Conservation (phyloP, 2,113 vertebrate genomes). For the Arothron firmamentum region DNA sequence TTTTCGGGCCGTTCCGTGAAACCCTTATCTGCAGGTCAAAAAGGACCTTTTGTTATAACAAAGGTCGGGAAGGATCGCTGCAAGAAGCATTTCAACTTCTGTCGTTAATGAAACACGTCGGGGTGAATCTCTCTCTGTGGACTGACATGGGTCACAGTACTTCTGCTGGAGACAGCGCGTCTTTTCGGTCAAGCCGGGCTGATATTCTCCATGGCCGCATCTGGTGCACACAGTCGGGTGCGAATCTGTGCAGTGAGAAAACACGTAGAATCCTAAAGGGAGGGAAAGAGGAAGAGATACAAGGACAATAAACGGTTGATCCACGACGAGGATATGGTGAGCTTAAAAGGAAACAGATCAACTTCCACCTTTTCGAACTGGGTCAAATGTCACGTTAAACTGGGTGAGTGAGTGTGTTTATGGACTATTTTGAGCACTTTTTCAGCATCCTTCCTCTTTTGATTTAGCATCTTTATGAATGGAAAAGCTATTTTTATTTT, state of each 20-base stretch:
- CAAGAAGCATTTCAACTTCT: background rate
- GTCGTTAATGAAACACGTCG: background rate
- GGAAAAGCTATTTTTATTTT: conserved; percentile 31
- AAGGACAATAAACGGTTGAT: no score
- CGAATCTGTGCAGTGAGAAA: conserved; percentile 72
- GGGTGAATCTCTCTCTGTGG: background rate
- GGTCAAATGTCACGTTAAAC: conserved; percentile 12
- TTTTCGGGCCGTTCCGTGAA: conserved; percentile 75
- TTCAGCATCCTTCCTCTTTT: conserved; percentile 54
- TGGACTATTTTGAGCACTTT: conserved; percentile 16
- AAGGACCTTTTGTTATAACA: background rate
- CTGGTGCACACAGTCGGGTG: conserved; percentile 73
- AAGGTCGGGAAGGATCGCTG: background rate
- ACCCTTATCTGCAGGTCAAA: conserved; percentile 76
- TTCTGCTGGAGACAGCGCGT: conserved; percentile 80
- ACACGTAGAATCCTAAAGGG: conserved; percentile 77
- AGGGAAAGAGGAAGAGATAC: conserved; percentile 11
- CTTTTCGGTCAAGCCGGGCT: conserved; percentile 83
- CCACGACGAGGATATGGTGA: no score
- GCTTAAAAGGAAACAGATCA: no score
- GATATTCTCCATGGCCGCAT: conserved; percentile 81
- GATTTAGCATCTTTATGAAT: conserved; percentile 25
- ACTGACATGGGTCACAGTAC: conserved; percentile 86
- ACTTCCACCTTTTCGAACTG: background rate
- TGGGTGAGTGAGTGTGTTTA: background rate